These are phyloP conservation scores for Agapornis roseicollis DNA, from an alignment of 2,113 vertebrate species.

Conservation along the genomic window DNA sequence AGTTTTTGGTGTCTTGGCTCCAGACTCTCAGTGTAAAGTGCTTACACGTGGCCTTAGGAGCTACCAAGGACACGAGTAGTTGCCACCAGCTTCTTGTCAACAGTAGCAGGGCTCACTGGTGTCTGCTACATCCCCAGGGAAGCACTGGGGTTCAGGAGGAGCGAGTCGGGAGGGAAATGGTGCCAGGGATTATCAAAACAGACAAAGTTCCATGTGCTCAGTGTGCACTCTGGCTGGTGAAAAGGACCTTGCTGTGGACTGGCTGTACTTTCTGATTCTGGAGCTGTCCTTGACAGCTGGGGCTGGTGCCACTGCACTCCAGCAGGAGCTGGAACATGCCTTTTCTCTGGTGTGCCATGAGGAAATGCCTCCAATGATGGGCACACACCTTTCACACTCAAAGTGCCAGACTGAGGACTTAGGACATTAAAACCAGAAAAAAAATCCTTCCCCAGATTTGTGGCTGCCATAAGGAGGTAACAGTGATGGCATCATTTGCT, in stretches of 20 bases:
- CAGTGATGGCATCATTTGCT: neutral
- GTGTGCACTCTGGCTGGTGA: neutral
- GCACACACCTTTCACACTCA: neutral
- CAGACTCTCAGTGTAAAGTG: neutral
- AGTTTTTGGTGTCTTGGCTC: neutral
- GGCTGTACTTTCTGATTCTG: neutral
- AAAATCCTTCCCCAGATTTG: neutral
- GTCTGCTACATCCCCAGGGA: neutral
- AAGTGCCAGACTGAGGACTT: neutral
- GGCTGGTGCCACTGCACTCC: neutral
- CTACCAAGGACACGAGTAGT: neutral
- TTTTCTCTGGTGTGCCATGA: rapidly evolving
- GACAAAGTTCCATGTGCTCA: neutral
- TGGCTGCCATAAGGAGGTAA: neutral
- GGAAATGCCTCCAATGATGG: neutral
- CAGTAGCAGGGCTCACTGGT: rapidly evolving
- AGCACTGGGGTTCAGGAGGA: neutral
- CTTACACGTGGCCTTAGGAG: neutral
- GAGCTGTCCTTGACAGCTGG: neutral
- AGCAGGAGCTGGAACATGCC: neutral
- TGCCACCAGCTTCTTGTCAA: neutral
- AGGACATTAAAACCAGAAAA: neutral
- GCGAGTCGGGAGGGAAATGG: neutral
- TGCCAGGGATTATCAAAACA: neutral
- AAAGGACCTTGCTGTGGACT: neutral